Conservation (phyloP, 2,888 invertebrate genomes). For the Drosophila mettleri region DNA sequence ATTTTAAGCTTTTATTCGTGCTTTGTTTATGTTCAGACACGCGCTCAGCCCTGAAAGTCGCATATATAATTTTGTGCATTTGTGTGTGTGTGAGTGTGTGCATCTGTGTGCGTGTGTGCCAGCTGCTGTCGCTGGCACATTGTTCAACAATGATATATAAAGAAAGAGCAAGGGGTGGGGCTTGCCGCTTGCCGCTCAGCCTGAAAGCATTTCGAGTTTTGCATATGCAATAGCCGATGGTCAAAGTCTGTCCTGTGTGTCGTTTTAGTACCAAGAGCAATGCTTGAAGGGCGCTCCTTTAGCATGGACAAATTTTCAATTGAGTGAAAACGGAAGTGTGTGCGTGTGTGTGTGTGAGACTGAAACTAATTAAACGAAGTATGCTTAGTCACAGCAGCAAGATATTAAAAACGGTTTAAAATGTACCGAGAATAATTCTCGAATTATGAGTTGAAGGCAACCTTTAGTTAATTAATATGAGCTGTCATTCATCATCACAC, state of each 20-base stretch:
- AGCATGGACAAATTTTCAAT: slow-evolving; percentile 40
- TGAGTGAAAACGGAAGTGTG: not conserved
- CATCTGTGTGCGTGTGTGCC: slow-evolving; percentile 14
- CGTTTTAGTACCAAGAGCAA: slow-evolving; percentile 3
- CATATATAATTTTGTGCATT: not conserved
- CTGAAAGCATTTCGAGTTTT: slow-evolving; percentile 43
- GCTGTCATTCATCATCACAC: not conserved
- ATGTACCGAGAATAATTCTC: not conserved
- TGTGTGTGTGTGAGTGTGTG: slow-evolving; percentile 6
- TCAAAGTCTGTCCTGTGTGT: slow-evolving; percentile 28
- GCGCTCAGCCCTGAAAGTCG: slow-evolving; percentile 2
- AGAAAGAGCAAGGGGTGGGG: not conserved
- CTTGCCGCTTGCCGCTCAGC: slow-evolving; percentile 5
- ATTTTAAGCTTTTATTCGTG: not conserved
- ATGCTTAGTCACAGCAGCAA: not conserved
- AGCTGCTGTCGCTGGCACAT: slow-evolving; percentile 22
- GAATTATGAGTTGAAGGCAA: not conserved
- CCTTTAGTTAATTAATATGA: not conserved
- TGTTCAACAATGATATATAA: slow-evolving; percentile 23
- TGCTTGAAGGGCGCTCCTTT: slow-evolving; percentile 36
- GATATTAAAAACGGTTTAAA: not conserved
- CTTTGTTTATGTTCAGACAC: not conserved
- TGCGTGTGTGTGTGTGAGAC: not conserved
- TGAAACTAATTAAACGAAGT: slow-evolving; percentile 25
- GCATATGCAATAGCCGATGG: slow-evolving; percentile 48